Percentiles rank a stretch among this genome's conserved stretches.
These are phyloP conservation scores for Helleia helle DNA, from an alignment of 2,888 invertebrate species.

Conservation along the genomic window DNA sequence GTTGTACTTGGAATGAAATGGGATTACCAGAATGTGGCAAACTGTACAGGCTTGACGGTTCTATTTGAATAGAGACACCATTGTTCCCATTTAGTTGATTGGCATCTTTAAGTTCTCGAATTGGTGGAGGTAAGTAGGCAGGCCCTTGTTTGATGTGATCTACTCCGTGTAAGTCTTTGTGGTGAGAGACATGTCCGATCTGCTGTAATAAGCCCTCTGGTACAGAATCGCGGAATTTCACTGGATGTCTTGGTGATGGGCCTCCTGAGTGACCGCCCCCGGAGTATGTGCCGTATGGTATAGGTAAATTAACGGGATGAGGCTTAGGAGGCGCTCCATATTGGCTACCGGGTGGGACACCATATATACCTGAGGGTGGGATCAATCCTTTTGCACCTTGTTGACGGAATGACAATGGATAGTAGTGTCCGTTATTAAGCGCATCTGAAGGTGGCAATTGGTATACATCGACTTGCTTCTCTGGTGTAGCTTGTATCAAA, in stretches of 20 bases:
- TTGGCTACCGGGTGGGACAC: slow-evolving; percentile 72
- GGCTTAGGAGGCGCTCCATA: slow-evolving; percentile 56
- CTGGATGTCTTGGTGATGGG: slow-evolving; percentile 72
- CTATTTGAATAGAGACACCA: slow-evolving; percentile 54
- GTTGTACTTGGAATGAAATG: slow-evolving; percentile 55
- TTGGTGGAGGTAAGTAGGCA: slow-evolving; percentile 78
- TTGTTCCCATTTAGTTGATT: slow-evolving; percentile 37
- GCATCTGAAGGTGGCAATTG: slow-evolving; percentile 61
- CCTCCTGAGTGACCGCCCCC: slow-evolving; percentile 60
- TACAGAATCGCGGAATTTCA: slow-evolving; percentile 83
- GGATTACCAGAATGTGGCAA: slow-evolving; percentile 62
- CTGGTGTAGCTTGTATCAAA: slow-evolving; percentile 29
- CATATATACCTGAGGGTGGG: slow-evolving; percentile 76
- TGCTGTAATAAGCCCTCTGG: slow-evolving; percentile 80
- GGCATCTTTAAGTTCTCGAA: slow-evolving; percentile 71
- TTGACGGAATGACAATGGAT: slow-evolving; percentile 46
- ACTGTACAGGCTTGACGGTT: slow-evolving; percentile 66
- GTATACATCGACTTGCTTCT: slow-evolving; percentile 44
- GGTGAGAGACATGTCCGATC: slow-evolving; percentile 76
- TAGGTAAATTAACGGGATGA: slow-evolving; percentile 41
- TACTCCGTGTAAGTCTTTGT: slow-evolving; percentile 74
- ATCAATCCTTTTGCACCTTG: slow-evolving; percentile 68
- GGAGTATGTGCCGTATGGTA: slow-evolving; percentile 56
- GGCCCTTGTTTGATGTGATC: slow-evolving; percentile 66
- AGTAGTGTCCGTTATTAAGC: slow-evolving; percentile 49